Evolutionary conservation across 2,113 vertebrate species (phyloP), one percentile per base, ranked within the genome.

Genomic region (Eolophus roseicapilla): DNA sequence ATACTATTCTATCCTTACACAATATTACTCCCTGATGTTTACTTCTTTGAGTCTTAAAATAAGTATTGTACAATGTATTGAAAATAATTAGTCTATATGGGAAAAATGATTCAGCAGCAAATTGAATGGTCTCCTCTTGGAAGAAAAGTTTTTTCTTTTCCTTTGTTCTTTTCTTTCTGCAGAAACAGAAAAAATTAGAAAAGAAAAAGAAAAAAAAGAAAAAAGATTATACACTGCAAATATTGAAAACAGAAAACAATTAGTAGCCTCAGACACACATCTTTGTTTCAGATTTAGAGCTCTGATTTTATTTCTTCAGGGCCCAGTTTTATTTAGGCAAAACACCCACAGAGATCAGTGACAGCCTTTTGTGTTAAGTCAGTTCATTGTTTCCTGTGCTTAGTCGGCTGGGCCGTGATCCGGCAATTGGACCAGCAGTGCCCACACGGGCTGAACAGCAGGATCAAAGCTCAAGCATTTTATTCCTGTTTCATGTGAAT

Each of bases 331-430:
- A 78, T 60, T 71, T 89, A 95, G 55, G 77, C 33, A 92, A 95
- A 92, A 93, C 94, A 96, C 93, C 89, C 93, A 96, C 89, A 76
- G 81, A 94, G 93, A 95, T 94, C 78, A 89, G 57, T 91, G 65
- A 64, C 78, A 95, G 84, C 27, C 35, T 78, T 93, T 95, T 95
- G 55, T 92, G 37, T 46, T 86, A 63, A 82, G 33, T 82, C 63
- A 62, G 70, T 89, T 85, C 65, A 69, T 94, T 95, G 84, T 96
- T 94, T 90, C 63, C 57, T 76, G 62, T 57, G 44, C n/a, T 79
- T 49, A 20, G 33, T 82, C 0, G 0, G 4, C 6, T 76, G 74
- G 81, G 52, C 81, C 3, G 0, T 71, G 83, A 87, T 86, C 77
- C 0, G 3, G 35, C 77, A 85, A 6, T 62, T 62, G 96, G 65